Conservation (phyloP, 2,888 invertebrate genomes). For the Syrista parreyssii region DNA sequence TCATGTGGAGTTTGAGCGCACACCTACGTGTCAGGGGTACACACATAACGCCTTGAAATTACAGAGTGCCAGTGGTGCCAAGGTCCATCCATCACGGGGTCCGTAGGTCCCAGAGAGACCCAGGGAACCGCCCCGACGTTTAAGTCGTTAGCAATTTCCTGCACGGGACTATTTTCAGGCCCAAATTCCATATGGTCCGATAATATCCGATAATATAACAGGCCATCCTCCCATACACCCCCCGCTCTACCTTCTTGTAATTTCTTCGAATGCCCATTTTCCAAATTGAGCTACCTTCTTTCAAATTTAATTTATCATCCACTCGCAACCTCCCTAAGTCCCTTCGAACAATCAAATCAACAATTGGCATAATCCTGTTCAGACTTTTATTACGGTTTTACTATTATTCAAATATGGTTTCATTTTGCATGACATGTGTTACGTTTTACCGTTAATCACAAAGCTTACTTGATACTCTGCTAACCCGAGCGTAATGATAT, state of each 20-base stretch:
- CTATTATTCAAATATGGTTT: too few species aligned
- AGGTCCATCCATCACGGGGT: constrained; percentile 59
- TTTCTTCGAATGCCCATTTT: constrained; percentile 28
- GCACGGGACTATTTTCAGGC: constrained; percentile 60
- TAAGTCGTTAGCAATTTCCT: constrained; percentile 67
- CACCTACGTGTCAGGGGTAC: constrained; percentile 54
- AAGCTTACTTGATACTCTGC: too few species aligned
- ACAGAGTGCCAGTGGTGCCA: constrained; percentile 58
- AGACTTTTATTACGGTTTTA: too few species aligned
- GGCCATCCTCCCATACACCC: not conserved
- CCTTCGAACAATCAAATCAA: too few species aligned
- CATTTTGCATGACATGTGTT: too few species aligned
- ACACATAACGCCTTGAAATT: constrained; percentile 64
- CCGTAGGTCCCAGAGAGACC: constrained; percentile 46
- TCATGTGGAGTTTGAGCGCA: constrained; percentile 39
- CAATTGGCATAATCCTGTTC: too few species aligned
- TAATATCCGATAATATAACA: constrained; percentile 56
- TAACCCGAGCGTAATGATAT: too few species aligned
- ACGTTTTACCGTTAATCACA: too few species aligned
- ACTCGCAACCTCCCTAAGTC: too few species aligned
- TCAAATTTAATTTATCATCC: too few species aligned
- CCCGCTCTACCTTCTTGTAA: constrained; percentile 30
- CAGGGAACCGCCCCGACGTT: constrained; percentile 61
- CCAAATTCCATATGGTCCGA: constrained; percentile 64
- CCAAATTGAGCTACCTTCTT: not conserved